Evolutionary conservation across 1,140 invertebrate species (phyloP).

Genomic region (Homalodisca vitripennis): DNA sequence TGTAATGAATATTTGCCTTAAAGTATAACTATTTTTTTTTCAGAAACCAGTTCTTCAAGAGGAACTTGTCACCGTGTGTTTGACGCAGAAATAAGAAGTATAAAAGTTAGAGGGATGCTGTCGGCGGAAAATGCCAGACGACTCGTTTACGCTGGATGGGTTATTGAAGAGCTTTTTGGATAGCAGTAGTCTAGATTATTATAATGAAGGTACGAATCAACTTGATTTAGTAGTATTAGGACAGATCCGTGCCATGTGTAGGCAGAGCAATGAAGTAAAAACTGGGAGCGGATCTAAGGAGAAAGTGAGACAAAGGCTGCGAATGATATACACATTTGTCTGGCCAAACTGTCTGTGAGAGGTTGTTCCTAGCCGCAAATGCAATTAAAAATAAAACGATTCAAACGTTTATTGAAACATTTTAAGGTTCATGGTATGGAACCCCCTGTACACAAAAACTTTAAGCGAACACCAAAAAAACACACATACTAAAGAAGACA

Average conservation of each 20-base stretch:
- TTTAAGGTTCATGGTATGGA: constrained; percentile 7
- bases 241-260: not conserved
- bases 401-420: constrained; percentile 26
- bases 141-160: constrained; percentile 16
- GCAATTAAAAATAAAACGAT: too few species aligned
- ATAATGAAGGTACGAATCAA: constrained; percentile 10
- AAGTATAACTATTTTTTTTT: too few species aligned
- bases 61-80: too few species aligned
- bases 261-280: constrained; percentile 4
- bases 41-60: too few species aligned
- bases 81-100: too few species aligned
- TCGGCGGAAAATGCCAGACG: too few species aligned
- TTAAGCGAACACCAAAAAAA: constrained; percentile 24
- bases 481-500: not conserved
- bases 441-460: constrained; percentile 10
- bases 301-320: constrained; percentile 10
- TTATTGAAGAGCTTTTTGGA: constrained; percentile 12
- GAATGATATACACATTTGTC: constrained; percentile 24
- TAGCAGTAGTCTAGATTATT: constrained; percentile 18
- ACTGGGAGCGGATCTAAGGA: not conserved
- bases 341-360: constrained; percentile 26
- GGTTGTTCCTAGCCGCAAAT: constrained; percentile 17
- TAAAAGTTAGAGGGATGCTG: constrained; percentile 23
- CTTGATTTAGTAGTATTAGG: constrained; percentile 16
- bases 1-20: too few species aligned